These are phyloP conservation scores for Caradrina clavipalpis DNA, from an alignment of 2,888 invertebrate species.

Conservation along the genomic window DNA sequence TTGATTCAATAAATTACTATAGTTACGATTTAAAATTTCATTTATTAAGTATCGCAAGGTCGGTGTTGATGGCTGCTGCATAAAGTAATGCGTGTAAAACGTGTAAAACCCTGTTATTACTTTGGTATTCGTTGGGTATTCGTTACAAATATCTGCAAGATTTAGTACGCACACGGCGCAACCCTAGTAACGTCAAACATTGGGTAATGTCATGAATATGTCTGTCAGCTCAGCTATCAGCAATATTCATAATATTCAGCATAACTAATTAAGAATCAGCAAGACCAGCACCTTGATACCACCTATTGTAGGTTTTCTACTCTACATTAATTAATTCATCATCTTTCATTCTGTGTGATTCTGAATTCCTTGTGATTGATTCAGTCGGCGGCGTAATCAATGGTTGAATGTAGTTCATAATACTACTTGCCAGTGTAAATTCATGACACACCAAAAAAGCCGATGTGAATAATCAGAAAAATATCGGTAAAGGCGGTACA, in stretches of 20 bases:
- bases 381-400: conserved; percentile 11
- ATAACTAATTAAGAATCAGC: not conserved
- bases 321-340: not conserved
- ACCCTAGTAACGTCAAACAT: conserved; percentile 26
- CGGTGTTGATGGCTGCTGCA: no score
- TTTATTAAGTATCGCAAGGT: no score
- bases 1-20: no score
- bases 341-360: conserved; percentile 19
- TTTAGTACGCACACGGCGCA: not conserved
- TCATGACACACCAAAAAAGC: conserved; percentile 20
- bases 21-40: no score
- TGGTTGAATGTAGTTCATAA: conserved; percentile 6
- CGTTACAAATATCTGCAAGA: no score
- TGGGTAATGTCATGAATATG: conserved; percentile 11
- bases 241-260: no score
- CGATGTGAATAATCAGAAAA: conserved; percentile 20
- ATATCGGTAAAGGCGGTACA: not conserved
- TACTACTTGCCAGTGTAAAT: not conserved
- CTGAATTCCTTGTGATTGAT: not conserved
- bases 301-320: not conserved
- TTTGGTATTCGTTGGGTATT: no score
- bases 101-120: no score
- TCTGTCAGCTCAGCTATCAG: conserved; percentile 5
- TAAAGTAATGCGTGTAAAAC: no score
- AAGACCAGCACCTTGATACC: not conserved